phyloP scores from a whole-genome alignment of 2,113 vertebrate species.

The Lota lota region DNA sequence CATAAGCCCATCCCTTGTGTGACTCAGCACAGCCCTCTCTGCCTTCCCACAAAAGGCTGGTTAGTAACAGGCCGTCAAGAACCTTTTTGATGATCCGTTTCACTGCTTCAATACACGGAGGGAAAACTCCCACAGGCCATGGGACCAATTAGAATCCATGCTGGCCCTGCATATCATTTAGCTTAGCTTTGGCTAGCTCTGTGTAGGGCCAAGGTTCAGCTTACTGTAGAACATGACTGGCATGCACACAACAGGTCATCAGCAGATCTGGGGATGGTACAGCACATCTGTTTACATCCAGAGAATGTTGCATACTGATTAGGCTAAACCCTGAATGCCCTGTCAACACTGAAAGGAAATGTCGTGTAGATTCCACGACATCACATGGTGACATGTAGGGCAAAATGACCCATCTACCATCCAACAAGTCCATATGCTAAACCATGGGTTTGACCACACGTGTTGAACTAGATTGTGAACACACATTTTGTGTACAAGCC shows the following conservation, averaged over 20 bases:
- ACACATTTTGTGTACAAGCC: too few species aligned
- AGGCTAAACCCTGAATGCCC: not conserved
- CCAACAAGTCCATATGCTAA: too few species aligned
- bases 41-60: constrained; percentile 22
- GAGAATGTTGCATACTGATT: not conserved
- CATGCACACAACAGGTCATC: not conserved
- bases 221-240: not conserved
- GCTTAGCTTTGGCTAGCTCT: constrained; percentile 14
- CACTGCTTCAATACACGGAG: constrained; percentile 16
- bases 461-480: too few species aligned
- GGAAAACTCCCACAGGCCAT: constrained; percentile 41
- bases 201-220: constrained; percentile 1
- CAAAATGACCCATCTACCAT: not conserved
- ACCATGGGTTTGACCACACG: too few species aligned
- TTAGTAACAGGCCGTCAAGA: constrained; percentile 31
- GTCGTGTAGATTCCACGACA: not conserved
- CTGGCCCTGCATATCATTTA: not conserved
- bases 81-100: constrained; percentile 39
- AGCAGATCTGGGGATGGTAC: not conserved
- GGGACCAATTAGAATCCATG: constrained; percentile 38
- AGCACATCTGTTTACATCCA: not conserved
- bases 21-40: constrained; percentile 26
- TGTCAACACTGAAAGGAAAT: not conserved
- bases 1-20: not conserved
- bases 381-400: not conserved